Percentiles rank a stretch among this genome's conserved stretches.
phyloP scores from a whole-genome alignment of 2,113 vertebrate genomes.

The Benitochromis conjunctus region DNA sequence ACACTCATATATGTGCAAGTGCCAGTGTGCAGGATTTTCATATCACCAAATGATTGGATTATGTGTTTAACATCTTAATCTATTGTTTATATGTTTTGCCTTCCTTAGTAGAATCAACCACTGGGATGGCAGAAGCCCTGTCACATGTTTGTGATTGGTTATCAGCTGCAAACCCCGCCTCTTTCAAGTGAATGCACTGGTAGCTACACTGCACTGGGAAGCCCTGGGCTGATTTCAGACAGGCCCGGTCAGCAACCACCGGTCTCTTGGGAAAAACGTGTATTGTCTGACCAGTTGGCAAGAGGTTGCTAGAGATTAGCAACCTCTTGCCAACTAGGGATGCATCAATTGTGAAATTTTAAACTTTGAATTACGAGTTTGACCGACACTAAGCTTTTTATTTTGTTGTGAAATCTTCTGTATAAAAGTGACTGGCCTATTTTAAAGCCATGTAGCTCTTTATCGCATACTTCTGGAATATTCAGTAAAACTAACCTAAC shows the following conservation, averaged over 20 bases:
- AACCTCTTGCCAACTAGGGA: neutral
- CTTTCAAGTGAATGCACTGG: neutral
- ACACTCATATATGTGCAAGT: no score
- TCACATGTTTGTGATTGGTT: neutral
- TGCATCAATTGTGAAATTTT: neutral
- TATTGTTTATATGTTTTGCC: neutral
- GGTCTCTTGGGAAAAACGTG: neutral
- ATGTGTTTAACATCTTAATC: neutral
- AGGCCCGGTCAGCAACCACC: fast-evolving
- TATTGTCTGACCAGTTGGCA: neutral
- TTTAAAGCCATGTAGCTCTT: neutral
- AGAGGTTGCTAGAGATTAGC: neutral
- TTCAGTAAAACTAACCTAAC: neutral
- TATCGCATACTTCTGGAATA: neutral
- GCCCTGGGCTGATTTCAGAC: neutral
- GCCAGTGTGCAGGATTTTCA: neutral
- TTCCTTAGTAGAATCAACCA: neutral
- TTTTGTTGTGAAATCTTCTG: neutral
- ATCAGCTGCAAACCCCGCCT: neutral
- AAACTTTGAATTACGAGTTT: neutral
- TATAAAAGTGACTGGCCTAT: neutral
- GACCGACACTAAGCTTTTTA: neutral
- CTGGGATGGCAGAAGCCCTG: neutral
- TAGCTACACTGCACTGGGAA: neutral
- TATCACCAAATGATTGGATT: neutral